Base-by-base conservation (phyloP, 37 sponge, comb jelly and placozoan genomes). In the Aphrocallistes beatrix region DNA sequence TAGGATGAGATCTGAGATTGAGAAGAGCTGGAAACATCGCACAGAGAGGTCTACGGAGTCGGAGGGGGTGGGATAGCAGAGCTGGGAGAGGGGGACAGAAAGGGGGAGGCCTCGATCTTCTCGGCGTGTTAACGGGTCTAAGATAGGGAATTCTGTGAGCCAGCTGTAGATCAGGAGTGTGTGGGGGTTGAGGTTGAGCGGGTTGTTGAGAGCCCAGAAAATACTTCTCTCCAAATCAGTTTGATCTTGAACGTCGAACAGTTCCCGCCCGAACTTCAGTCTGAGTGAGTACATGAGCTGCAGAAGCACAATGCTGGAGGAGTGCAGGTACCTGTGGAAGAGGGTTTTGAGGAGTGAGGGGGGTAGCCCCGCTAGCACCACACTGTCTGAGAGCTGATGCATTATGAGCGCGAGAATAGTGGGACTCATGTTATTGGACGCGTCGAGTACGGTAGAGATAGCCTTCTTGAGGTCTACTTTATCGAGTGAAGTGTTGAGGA, bases 1-100 rank as follows among this genome's bases (percentile, higher is more conserved):
- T 32, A 60, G 75, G 75, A 60, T 60, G 3, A 60, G 75, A 6
- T 60, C 75, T 60, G 75, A 60, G 34, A 30, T 30, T 32, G 75
- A 60, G 34, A 60, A 60, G 17, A 60, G 75, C 25, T 60, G 75
- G 75, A 60, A 60, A 13, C 75, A 60, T 19, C 75, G 75, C 3
- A 60, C 75, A 21, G 17, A 32, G 28, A 60, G 34, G 75, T 60
- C 75, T 3, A 60, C n/a, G 75, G 75, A 60, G 21, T 60, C 75
- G 75, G n/a, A 60, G n/a, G 75, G 75, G n/a, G 75, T 60, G 3
- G 75, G 75, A 30, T 19, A 60, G 75, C 75, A 60, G 75, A 60
- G 75, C 34, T 60, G 75, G n/a, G 34, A 3, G 34, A 60, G 75
- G 28, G 75, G 75, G 17, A 60, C 28, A 13, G 28, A 19, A 13